Evolutionary conservation across 1,140 invertebrate species (phyloP).

Genomic region (Octopus sinensis): DNA sequence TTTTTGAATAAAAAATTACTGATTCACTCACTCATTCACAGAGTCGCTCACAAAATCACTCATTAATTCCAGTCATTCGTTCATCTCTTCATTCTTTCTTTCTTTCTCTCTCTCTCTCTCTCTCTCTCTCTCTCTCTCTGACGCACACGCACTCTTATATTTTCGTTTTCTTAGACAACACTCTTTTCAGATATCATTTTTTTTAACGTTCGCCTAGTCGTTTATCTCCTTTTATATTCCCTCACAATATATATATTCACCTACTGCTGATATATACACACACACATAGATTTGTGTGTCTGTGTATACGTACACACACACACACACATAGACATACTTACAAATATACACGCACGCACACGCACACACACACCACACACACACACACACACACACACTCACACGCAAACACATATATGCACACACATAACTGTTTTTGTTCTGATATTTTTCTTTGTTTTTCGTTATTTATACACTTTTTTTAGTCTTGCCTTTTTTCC

Average conservation of each 20-base stretch:
- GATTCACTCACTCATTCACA: too few relatives aligned
- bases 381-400: conserved; percentile 24
- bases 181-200: too few relatives aligned
- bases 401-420: conserved; percentile 15
- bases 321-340: conserved; percentile 14
- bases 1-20: too few relatives aligned
- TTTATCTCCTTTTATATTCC: background rate
- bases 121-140: background rate
- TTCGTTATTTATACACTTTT: too few relatives aligned
- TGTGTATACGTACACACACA: conserved; percentile 5
- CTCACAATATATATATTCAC: background rate
- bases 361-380: conserved; percentile 23
- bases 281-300: conserved; percentile 10
- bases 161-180: too few relatives aligned
- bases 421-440: too few relatives aligned
- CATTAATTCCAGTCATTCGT: background rate
- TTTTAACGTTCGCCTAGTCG: background rate
- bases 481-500: too few relatives aligned
- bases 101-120: conserved; percentile 11
- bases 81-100: background rate
- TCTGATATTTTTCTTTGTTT: too few relatives aligned
- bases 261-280: conserved; percentile 17
- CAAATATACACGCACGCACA: conserved; percentile 20
- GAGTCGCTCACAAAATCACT: too few relatives aligned
- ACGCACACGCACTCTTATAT: too few relatives aligned